phyloP scores from a whole-genome alignment of 2,113 vertebrate genomes.

The Terrapene triunguis region DNA sequence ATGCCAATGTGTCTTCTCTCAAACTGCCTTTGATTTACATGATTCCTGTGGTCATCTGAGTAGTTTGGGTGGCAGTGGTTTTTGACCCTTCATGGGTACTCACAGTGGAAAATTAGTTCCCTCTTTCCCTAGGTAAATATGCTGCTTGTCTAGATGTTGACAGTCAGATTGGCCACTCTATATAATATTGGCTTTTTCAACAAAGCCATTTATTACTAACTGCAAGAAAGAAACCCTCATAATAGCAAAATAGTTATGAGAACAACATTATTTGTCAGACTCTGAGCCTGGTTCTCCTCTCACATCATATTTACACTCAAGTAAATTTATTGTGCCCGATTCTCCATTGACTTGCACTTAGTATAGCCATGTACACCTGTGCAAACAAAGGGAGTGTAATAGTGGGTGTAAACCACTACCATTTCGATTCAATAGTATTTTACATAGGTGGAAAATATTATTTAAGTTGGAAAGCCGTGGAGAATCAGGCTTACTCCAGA shows the following conservation, averaged over 20 bases:
- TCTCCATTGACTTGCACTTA: background rate
- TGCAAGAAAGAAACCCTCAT: background rate
- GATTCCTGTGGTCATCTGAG: background rate
- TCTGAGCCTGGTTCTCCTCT: background rate
- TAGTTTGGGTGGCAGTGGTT: background rate
- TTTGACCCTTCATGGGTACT: background rate
- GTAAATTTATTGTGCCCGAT: background rate
- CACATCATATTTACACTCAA: background rate
- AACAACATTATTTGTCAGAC: background rate
- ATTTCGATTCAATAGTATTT: background rate
- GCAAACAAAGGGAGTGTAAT: background rate
- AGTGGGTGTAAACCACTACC: background rate
- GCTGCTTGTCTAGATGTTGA: background rate
- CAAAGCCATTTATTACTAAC: background rate
- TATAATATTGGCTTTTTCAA: background rate
- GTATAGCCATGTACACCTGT: background rate
- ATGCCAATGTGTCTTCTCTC: accelerated
- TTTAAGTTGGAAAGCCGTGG: background rate
- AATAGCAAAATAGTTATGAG: background rate
- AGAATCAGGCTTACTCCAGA: background rate
- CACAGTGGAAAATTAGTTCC: background rate
- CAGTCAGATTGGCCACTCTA: background rate
- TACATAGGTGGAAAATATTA: background rate
- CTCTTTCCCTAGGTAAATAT: background rate
- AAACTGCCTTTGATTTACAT: background rate